These are phyloP conservation scores for Altica lythri DNA, from an alignment of 2,888 invertebrate species.

Conservation along the genomic window DNA sequence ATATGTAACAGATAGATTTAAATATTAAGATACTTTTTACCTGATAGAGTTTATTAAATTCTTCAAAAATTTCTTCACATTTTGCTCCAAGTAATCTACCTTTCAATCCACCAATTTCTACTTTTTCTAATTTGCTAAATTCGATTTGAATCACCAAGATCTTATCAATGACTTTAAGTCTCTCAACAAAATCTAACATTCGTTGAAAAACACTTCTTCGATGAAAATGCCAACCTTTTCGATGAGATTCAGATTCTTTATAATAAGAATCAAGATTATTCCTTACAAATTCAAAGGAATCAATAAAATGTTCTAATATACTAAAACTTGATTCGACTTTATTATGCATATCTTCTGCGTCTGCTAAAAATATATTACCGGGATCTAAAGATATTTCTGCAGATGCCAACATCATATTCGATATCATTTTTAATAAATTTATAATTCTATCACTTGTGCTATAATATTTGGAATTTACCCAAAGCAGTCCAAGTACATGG, in stretches of 20 bases:
- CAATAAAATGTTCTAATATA: constrained; percentile 47
- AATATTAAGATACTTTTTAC: no score
- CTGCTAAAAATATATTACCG: constrained; percentile 81
- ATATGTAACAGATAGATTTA: no score
- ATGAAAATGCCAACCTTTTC: constrained; percentile 73
- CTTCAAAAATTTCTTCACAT: constrained; percentile 50
- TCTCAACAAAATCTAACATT: constrained; percentile 65
- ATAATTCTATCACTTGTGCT: constrained; percentile 62
- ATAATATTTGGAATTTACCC: constrained; percentile 73
- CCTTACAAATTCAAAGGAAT: constrained; percentile 60
- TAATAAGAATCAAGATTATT: constrained; percentile 56
- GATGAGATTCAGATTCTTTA: constrained; percentile 14
- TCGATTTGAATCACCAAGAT: constrained; percentile 80
- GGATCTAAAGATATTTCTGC: constrained; percentile 77
- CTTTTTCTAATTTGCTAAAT: constrained; percentile 84
- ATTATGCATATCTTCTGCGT: constrained; percentile 58
- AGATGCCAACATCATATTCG: constrained; percentile 80
- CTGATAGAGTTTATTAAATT: constrained; percentile 54
- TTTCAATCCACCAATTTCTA: constrained; percentile 56
- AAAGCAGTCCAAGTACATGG: constrained; percentile 80
- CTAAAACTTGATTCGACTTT: constrained; percentile 47
- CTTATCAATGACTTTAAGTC: constrained; percentile 68
- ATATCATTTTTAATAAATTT: constrained; percentile 76
- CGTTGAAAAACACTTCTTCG: constrained; percentile 72
- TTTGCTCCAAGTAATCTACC: constrained; percentile 52